Conservation (phyloP, 2,797 vertebrate genomes). For the Hirundo rustica region DNA sequence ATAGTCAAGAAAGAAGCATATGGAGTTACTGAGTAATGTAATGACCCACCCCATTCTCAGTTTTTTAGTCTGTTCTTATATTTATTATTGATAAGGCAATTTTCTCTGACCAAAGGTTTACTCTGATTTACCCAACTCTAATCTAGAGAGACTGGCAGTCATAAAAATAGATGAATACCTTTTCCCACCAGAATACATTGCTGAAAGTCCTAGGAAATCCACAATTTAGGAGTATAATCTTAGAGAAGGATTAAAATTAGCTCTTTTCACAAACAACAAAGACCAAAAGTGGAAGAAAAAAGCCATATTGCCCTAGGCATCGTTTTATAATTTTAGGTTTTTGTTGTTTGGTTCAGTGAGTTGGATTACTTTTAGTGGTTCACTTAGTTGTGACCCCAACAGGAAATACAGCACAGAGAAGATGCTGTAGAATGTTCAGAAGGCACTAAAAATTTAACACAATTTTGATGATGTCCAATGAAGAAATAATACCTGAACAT, state of each 20-base stretch:
- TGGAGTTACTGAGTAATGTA: neutral
- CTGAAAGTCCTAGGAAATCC: neutral
- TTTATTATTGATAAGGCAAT: neutral
- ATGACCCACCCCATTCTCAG: neutral
- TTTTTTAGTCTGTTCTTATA: neutral
- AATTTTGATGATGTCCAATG: neutral
- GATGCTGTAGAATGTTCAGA: neutral
- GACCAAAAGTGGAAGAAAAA: neutral
- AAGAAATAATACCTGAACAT: neutral
- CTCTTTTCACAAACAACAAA: neutral
- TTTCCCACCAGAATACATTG: neutral
- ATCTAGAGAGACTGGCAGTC: neutral
- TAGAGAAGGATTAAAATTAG: neutral
- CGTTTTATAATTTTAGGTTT: slow-evolving; percentile 36
- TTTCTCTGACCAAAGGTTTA: neutral
- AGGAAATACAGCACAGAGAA: neutral
- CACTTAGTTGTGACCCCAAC: neutral
- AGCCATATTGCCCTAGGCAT: neutral
- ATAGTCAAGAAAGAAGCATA: neutral
- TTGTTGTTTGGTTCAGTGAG: slow-evolving; percentile 30
- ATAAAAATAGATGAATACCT: slow-evolving; percentile 16
- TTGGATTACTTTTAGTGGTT: slow-evolving; percentile 33
- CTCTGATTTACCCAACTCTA: neutral
- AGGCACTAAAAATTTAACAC: neutral
- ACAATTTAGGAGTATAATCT: neutral